Evolutionary conservation across 2,888 invertebrate genomes (phyloP).

Genomic region (Scaptomyza cyrtandrae): DNA sequence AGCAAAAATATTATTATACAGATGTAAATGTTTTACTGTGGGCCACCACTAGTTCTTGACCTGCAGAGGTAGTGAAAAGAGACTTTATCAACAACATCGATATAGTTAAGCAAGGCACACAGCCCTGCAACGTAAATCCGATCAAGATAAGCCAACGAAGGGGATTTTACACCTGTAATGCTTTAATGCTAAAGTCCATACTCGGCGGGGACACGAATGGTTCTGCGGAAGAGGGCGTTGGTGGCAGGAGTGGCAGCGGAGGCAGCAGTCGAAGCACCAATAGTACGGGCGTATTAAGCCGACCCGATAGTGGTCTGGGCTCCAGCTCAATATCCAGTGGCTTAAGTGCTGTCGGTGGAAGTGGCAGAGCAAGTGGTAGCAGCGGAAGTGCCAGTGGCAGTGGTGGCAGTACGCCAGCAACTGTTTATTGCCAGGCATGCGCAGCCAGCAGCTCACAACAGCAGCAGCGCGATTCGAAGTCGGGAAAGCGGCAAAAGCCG

Average conservation of each 20-base stretch:
- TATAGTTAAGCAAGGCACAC: constrained; percentile 31
- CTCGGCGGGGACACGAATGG: constrained; percentile 81
- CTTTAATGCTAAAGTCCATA: constrained; percentile 84
- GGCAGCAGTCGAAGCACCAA: constrained; percentile 26
- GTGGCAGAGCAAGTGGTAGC: constrained; percentile 29
- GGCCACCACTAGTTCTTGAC: constrained; percentile 41
- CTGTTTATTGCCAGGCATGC: constrained; percentile 66
- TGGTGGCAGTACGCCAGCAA: constrained; percentile 64
- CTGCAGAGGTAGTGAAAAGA: constrained; percentile 38
- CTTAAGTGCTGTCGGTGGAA: constrained; percentile 56
- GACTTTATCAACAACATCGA: constrained; percentile 9
- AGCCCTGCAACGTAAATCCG: constrained; percentile 41
- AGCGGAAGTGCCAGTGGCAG: constrained; percentile 30
- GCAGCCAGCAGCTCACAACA: constrained; percentile 54
- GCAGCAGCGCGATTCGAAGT: constrained; percentile 41
- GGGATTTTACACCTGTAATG: constrained; percentile 82
- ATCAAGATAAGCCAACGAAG: constrained; percentile 75
- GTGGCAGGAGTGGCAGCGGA: constrained; percentile 53
- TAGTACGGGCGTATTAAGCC: constrained; percentile 43
- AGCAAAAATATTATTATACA: background rate
- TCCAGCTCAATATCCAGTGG: constrained; percentile 64
- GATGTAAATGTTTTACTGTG: background rate
- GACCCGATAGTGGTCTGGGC: constrained; percentile 54
- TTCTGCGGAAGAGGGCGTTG: constrained; percentile 76
- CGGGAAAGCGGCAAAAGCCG: constrained; percentile 54